Conservation (phyloP, 2,888 invertebrate species). For the Tillus elongatus region DNA sequence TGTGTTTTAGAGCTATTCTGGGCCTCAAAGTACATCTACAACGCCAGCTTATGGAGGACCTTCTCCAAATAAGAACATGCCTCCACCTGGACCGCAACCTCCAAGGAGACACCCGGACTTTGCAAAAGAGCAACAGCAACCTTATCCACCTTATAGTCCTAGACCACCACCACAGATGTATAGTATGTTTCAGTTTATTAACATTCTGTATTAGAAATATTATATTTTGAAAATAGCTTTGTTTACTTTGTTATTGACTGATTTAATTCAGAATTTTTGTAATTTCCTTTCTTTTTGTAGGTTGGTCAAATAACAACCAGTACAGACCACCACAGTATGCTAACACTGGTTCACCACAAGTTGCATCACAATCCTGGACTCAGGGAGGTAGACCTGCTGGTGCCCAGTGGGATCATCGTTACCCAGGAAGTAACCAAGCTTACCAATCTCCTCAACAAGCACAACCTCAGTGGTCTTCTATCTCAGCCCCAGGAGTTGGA, state of each 20-base stretch:
- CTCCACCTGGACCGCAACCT: slow-evolving; percentile 59
- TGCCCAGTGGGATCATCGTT: slow-evolving; percentile 36
- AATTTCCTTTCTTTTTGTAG: slow-evolving; percentile 19
- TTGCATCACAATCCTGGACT: slow-evolving; percentile 40
- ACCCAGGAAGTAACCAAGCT: slow-evolving; percentile 34
- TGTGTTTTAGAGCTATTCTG: too few species aligned
- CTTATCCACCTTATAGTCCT: slow-evolving; percentile 53
- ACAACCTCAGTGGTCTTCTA: slow-evolving; percentile 41
- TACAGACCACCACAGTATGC: slow-evolving; percentile 44
- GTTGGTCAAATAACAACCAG: slow-evolving; percentile 56
- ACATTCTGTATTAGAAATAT: too few species aligned
- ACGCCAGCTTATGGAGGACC: slow-evolving; percentile 39
- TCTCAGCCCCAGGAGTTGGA: slow-evolving; percentile 40
- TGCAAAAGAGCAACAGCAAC: slow-evolving; percentile 61
- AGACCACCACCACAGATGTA: slow-evolving; percentile 58
- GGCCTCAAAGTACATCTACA: slow-evolving; percentile 33
- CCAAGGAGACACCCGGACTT: slow-evolving; percentile 76
- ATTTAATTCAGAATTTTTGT: slow-evolving; percentile 4
- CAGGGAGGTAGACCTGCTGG: slow-evolving; percentile 40
- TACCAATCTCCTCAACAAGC: slow-evolving; percentile 38
- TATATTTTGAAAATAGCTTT: slow-evolving; percentile 12
- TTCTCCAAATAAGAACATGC: slow-evolving; percentile 49
- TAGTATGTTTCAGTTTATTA: slow-evolving; percentile 42
- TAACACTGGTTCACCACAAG: slow-evolving; percentile 29
- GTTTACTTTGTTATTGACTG: slow-evolving; percentile 14